phyloP scores from a whole-genome alignment of 2,113 vertebrate species.

The Jacana jacana region DNA sequence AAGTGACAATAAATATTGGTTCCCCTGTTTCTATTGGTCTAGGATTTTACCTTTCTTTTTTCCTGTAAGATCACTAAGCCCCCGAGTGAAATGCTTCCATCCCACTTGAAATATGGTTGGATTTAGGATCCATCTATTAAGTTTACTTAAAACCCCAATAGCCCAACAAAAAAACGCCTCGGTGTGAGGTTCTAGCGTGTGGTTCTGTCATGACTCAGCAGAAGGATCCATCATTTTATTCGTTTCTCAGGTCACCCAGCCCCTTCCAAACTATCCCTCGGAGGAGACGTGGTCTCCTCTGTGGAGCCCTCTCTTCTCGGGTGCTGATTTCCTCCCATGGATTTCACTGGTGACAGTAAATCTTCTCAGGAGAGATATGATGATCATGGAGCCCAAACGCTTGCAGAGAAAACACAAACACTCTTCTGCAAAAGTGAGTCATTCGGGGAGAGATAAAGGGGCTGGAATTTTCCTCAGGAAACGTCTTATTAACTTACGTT shows the following conservation, averaged over 20 bases:
- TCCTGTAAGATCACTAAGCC: neutral
- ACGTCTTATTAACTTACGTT: neutral
- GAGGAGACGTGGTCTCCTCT: neutral
- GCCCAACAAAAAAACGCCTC: neutral
- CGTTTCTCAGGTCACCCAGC: neutral
- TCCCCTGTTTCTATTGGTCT: accelerated
- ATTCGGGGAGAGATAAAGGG: constrained; percentile 33
- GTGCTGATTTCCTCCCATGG: neutral
- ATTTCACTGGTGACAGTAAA: constrained; percentile 30
- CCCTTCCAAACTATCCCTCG: neutral
- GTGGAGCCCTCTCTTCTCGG: neutral
- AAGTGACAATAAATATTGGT: neutral
- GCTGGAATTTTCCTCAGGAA: constrained; percentile 60
- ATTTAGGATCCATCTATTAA: neutral
- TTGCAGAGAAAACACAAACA: constrained; percentile 42
- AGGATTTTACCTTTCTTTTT: neutral
- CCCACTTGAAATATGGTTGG: neutral
- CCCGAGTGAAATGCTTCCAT: neutral
- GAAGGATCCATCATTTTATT: neutral
- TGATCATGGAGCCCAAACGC: neutral
- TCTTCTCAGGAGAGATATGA: constrained; percentile 10
- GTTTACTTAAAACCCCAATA: neutral
- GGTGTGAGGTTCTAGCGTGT: neutral
- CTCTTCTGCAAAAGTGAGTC: constrained; percentile 41
- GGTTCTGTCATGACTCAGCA: neutral